Conservation (phyloP, 1,140 invertebrate genomes). For the Babylonia areolata region DNA sequence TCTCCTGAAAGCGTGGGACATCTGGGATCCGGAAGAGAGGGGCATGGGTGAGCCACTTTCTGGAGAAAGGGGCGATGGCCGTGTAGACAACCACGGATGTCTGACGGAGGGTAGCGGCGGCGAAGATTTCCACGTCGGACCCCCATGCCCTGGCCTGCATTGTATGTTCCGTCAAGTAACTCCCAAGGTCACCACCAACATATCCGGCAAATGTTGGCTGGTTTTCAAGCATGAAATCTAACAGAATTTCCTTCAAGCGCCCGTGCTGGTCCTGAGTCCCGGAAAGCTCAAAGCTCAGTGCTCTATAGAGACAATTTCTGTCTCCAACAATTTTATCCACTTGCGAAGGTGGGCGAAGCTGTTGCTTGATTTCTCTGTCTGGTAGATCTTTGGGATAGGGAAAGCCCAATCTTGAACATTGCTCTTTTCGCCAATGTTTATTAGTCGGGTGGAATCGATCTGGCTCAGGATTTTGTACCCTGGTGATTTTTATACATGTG, state of each 20-base stretch:
- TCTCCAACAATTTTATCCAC: constrained; percentile 5
- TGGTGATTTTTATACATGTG: constrained; percentile 18
- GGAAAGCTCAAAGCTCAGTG: neutral
- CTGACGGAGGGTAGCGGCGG: constrained; percentile 23
- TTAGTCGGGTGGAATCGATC: constrained; percentile 17
- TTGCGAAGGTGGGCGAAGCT: constrained; percentile 1
- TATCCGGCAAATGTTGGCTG: no score
- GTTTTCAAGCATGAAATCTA: constrained; percentile 29
- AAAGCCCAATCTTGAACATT: constrained; percentile 18
- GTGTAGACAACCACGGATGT: constrained; percentile 10
- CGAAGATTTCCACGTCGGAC: constrained; percentile 26
- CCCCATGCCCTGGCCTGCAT: constrained; percentile 23
- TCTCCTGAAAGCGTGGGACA: constrained; percentile 25
- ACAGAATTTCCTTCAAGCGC: constrained; percentile 13
- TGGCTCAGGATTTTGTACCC: neutral
- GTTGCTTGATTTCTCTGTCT: constrained; percentile 9
- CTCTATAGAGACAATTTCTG: neutral
- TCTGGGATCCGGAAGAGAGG: constrained; percentile 26
- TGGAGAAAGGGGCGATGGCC: constrained; percentile 18
- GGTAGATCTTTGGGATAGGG: constrained; percentile 19
- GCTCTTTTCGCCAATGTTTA: constrained; percentile 20
- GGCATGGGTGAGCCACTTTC: constrained; percentile 15
- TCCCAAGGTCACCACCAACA: no score
- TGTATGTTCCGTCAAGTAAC: no score
- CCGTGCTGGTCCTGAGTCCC: neutral